phyloP scores from a whole-genome alignment of 2,113 vertebrate species.

The Neolamprologus modestus region DNA sequence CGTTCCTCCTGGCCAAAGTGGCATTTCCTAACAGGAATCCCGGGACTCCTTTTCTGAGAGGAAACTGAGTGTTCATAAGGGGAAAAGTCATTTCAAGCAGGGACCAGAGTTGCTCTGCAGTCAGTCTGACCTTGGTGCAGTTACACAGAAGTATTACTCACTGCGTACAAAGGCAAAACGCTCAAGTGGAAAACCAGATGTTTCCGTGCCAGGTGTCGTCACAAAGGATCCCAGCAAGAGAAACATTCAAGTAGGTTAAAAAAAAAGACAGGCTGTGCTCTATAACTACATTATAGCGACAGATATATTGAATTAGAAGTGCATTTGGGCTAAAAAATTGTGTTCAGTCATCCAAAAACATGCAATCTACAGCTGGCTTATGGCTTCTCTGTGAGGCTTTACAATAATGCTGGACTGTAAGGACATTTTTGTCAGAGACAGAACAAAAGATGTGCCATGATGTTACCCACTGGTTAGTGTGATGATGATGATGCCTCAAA shows the following conservation, averaged over 20 bases:
- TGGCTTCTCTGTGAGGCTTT: background rate
- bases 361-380: background rate
- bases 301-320: background rate
- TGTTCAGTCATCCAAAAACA: background rate
- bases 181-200: background rate
- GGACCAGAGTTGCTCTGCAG: background rate
- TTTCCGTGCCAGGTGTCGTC: background rate
- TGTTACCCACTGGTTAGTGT: background rate
- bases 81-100: background rate
- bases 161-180: background rate
- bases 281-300: background rate
- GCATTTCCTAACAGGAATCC: constrained; percentile 24
- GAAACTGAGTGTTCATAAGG: background rate
- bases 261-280: background rate
- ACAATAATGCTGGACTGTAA: background rate
- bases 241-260: background rate
- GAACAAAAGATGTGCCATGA: background rate
- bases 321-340: background rate
- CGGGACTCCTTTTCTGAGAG: background rate
- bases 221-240: background rate
- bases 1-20: constrained; percentile 25
- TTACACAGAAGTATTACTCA: background rate
- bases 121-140: background rate
- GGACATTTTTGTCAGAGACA: background rate
- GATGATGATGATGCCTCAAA: background rate